Evolutionary conservation across 2,113 vertebrate genomes (phyloP).

Genomic region (Malurus elegans): DNA sequence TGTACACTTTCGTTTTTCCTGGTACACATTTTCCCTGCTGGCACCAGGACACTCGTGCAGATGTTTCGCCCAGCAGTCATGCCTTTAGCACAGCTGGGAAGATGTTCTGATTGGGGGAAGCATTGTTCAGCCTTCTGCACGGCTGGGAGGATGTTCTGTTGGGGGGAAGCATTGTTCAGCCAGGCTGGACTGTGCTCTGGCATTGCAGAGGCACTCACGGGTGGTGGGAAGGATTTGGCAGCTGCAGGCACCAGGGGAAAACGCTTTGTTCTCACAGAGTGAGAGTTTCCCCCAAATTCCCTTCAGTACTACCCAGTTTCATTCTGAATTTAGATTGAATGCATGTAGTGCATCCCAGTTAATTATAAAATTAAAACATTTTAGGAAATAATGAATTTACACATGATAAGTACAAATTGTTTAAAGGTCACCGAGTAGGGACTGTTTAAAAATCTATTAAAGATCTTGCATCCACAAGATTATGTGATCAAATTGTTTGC

Average conservation of each 20-base stretch:
- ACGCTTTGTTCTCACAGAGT: accelerated
- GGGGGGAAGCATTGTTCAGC: neutral
- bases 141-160: neutral
- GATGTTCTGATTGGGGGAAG: neutral
- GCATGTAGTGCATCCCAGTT: neutral
- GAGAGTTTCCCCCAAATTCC: neutral
- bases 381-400: slow-evolving; percentile 46
- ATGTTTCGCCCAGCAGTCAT: accelerated
- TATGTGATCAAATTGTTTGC: neutral
- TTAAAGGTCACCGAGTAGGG: slow-evolving; percentile 3
- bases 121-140: neutral
- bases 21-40: neutral
- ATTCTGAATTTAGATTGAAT: neutral
- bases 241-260: neutral
- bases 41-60: neutral
- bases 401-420: neutral
- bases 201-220: neutral
- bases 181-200: neutral
- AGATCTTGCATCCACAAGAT: neutral
- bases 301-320: neutral
- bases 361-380: slow-evolving; percentile 39
- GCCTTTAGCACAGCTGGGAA: neutral
- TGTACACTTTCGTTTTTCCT: neutral
- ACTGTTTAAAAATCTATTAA: slow-evolving; percentile 11
- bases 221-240: neutral